Evolutionary conservation across 2,797 vertebrate species (phyloP), one percentile per base, ranked within the genome.

Genomic region (Sylvia borin): DNA sequence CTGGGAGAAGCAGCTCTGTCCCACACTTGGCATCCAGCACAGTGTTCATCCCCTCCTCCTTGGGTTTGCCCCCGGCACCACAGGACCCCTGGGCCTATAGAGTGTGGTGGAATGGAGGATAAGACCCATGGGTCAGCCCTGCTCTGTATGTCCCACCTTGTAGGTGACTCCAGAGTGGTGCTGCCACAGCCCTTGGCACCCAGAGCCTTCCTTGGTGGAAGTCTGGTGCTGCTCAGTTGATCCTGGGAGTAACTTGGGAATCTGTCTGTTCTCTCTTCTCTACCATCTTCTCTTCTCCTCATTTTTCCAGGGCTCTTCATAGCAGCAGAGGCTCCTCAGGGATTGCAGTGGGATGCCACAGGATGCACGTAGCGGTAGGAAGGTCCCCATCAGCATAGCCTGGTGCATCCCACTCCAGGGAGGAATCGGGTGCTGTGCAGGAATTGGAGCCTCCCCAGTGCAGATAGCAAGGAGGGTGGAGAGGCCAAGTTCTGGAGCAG

Each of bases 101-200:
- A 51, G 36, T 36, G 43, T 19, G 25, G 18, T 62, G 54, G n/a
- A n/a, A 16, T 67, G 43, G 58, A 90, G 16, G 38, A 53, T 1
- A 4, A 57, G 43, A 42, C 45, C 36, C 72, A 27, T 6, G 22
- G 62, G 19, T 51, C 32, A 80, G 29, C 27, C 31, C 32, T 76
- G 64, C 54, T 50, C 36, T 26, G 0, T 53, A 31, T 70, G 43
- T 34, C 42, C 50, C 22, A 47, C 15, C 17, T 0, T 0, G 11
- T 27, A 27, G 54, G 19, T 5, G 1, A 32, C 17, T 12, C 50
- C 62, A 90, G 40, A 2, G 2, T 16, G 22, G 43, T 54, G 34
- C 47, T n/a, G 45, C 47, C 57, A 34, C 51, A 40, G 31, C 13
- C 45, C 18, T 11, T 20, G 62, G 50, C 34, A 62, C 26, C 40